Percentiles rank a stretch among this genome's conserved stretches.
These are phyloP conservation scores for Encarsia formosa DNA, from an alignment of 2,888 invertebrate genomes.

Conservation along the genomic window DNA sequence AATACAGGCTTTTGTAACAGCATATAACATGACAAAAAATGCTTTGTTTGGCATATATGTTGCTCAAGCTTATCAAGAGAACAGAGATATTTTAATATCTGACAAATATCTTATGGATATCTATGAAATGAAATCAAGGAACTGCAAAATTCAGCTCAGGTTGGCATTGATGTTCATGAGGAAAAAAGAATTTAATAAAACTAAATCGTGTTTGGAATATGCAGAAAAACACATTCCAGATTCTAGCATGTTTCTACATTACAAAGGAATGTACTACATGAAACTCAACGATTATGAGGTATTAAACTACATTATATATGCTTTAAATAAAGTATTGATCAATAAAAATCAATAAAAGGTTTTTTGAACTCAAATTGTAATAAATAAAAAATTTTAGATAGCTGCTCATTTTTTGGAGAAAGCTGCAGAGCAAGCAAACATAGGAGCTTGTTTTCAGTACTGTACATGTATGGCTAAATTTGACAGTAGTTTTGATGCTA, in stretches of 20 bases:
- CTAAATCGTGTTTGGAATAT: neutral
- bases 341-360: no score
- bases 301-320: neutral
- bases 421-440: neutral
- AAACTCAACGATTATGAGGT: neutral
- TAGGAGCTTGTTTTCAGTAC: slow-evolving; percentile 4
- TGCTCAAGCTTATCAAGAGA: neutral
- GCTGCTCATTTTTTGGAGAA: slow-evolving; percentile 3
- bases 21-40: neutral
- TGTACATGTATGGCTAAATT: neutral
- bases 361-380: neutral
- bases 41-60: slow-evolving; percentile 1
- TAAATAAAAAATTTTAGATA: neutral
- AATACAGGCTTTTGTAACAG: neutral
- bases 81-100: neutral
- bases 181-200: neutral
- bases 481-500: neutral
- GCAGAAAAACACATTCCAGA: neutral
- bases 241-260: neutral
- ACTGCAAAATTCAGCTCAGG: neutral
- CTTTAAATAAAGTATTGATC: neutral
- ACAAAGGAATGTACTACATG: neutral
- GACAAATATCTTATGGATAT: neutral
- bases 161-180: slow-evolving; percentile 4
- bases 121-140: neutral